phyloP scores from a whole-genome alignment of 2,888 invertebrate genomes.

The Phrixothrix hirtus region DNA sequence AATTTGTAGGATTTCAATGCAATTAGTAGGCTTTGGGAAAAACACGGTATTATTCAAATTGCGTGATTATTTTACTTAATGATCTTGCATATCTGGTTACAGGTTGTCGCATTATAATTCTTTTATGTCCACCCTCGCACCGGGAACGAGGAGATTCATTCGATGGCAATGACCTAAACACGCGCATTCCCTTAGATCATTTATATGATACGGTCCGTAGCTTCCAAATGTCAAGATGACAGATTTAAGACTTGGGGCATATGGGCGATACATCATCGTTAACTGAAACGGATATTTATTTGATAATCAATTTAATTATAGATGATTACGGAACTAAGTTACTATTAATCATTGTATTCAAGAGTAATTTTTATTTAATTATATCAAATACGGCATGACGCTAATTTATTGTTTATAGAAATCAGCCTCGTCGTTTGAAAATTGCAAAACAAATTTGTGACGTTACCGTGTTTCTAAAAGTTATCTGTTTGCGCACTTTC shows the following conservation, averaged over 20 bases:
- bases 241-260: conserved; percentile 11
- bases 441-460: no score
- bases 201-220: conserved; percentile 12
- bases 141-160: conserved; percentile 58
- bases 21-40: neutral
- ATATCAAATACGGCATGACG: no score
- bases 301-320: conserved; percentile 9
- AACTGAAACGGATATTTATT: conserved; percentile 11
- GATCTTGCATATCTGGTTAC: neutral
- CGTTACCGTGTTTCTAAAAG: no score
- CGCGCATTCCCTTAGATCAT: conserved; percentile 32
- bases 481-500: no score
- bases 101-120: conserved; percentile 6
- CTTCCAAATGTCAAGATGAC: conserved; percentile 18
- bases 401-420: no score
- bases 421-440: no score
- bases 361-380: no score
- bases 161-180: conserved; percentile 59
- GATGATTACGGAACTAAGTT: neutral
- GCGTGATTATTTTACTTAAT: neutral
- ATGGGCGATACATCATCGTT: conserved; percentile 13
- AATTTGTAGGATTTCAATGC: neutral
- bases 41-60: neutral
- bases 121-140: conserved; percentile 51
- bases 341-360: no score